Evolutionary conservation across 2,888 invertebrate genomes (phyloP).

Genomic region (Sphaerophoria rueppellii): DNA sequence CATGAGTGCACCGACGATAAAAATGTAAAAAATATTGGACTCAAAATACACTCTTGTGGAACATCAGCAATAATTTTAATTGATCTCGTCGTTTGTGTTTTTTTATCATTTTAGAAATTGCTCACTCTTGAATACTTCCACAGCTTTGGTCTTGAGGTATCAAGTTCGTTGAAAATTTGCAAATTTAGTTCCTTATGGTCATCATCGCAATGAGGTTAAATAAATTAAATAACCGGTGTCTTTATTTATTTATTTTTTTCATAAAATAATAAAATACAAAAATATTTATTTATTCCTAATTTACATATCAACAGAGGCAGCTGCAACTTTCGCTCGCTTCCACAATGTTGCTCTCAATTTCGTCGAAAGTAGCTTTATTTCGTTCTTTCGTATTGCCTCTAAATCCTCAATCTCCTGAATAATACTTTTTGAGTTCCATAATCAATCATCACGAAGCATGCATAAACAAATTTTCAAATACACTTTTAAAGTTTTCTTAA

Average conservation of each 20-base stretch:
- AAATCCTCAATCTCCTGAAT: constrained; percentile 48
- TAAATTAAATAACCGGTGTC: not conserved
- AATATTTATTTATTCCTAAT: not conserved
- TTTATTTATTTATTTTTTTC: not conserved
- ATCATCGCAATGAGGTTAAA: too few relatives aligned
- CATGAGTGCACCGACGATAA: too few relatives aligned
- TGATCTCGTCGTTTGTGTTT: too few relatives aligned
- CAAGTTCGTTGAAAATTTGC: too few relatives aligned
- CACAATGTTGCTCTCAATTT: constrained; percentile 28
- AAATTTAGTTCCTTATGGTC: too few relatives aligned
- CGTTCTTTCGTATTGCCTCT: constrained; percentile 31
- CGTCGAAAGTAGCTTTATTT: constrained; percentile 29
- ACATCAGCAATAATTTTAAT: too few relatives aligned
- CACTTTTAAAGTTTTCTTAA: constrained; percentile 24
- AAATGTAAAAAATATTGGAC: too few relatives aligned
- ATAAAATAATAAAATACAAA: constrained; percentile 6
- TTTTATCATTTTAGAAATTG: too few relatives aligned
- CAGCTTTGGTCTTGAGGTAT: too few relatives aligned
- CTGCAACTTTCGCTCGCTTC: constrained; percentile 17
- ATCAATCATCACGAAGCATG: constrained; percentile 54
- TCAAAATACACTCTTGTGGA: too few relatives aligned
- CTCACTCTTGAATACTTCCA: too few relatives aligned
- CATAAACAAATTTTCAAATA: constrained; percentile 46
- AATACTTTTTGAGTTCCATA: constrained; percentile 46
- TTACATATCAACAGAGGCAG: constrained; percentile 15